Evolutionary conservation across 2,888 invertebrate genomes (phyloP).

Genomic region (Pyrochroa serraticornis): DNA sequence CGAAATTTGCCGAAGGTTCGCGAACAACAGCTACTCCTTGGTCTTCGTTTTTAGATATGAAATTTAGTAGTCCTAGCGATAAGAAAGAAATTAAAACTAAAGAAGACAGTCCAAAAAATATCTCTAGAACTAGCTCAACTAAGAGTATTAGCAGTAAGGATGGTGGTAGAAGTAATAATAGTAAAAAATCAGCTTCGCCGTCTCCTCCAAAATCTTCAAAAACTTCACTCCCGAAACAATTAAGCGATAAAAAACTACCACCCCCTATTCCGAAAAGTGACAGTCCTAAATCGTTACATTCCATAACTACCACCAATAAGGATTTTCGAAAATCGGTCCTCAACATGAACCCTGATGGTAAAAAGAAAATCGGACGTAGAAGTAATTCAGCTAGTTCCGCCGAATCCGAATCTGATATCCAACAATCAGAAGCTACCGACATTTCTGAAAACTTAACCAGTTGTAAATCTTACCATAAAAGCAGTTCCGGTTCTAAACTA

Average conservation of each 20-base stretch:
- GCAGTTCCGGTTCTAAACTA: slow-evolving; percentile 43
- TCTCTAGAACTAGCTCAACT: slow-evolving; percentile 58
- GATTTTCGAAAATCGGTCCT: slow-evolving; percentile 76
- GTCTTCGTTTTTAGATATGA: slow-evolving; percentile 66
- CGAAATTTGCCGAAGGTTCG: slow-evolving; percentile 68
- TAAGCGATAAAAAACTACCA: slow-evolving; percentile 35
- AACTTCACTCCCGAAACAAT: slow-evolving; percentile 43
- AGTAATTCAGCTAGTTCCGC: slow-evolving; percentile 60
- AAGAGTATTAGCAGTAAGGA: slow-evolving; percentile 56
- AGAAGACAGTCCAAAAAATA: slow-evolving; percentile 52
- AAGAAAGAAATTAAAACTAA: slow-evolving; percentile 54
- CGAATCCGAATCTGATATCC: slow-evolving; percentile 57
- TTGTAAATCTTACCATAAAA: slow-evolving; percentile 48
- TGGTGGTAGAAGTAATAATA: slow-evolving; percentile 38
- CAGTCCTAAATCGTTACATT: slow-evolving; percentile 51
- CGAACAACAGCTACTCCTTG: slow-evolving; percentile 64
- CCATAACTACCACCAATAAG: slow-evolving; percentile 65
- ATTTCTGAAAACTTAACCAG: slow-evolving; percentile 51
- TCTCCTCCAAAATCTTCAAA: slow-evolving; percentile 39
- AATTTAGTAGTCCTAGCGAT: slow-evolving; percentile 56
- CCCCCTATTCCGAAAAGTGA: slow-evolving; percentile 61
- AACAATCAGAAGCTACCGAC: slow-evolving; percentile 59
- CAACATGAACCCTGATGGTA: slow-evolving; percentile 65
- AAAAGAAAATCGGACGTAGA: slow-evolving; percentile 55
- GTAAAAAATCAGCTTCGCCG: slow-evolving; percentile 40